These are phyloP conservation scores for Pontoporia blainvillei DNA, from an alignment of 2,113 vertebrate genomes.

Conservation along the genomic window DNA sequence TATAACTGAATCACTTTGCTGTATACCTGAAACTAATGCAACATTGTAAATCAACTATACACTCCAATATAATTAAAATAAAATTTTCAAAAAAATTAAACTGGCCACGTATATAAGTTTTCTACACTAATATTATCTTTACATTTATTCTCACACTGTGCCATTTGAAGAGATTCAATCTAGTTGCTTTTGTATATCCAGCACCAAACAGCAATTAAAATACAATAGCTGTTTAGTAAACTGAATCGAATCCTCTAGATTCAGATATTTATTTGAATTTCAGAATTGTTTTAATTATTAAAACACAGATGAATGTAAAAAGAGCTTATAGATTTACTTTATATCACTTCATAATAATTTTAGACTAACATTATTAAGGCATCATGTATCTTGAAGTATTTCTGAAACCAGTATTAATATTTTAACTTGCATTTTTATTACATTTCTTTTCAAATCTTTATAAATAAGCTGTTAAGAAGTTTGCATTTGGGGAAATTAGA, in stretches of 20 bases:
- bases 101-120: not conserved
- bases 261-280: not conserved
- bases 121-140: not conserved
- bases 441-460: slow-evolving; percentile 26
- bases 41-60: not conserved
- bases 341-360: not conserved
- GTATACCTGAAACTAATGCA: not conserved
- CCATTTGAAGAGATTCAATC: not conserved
- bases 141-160: not conserved
- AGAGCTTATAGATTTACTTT: not conserved
- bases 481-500: not conserved
- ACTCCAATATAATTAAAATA: not conserved
- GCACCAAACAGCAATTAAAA: not conserved
- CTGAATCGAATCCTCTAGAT: not conserved
- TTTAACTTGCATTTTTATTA: not conserved
- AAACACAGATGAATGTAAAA: slow-evolving; percentile 1
- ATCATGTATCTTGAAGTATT: not conserved
- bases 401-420: not conserved
- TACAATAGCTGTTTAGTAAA: not conserved
- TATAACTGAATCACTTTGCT: not conserved
- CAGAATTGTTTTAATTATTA: not conserved
- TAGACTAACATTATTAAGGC: not conserved
- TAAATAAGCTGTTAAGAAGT: slow-evolving; percentile 27
- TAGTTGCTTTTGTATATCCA: not conserved
- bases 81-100: not conserved